phyloP scores from a whole-genome alignment of 2,113 vertebrate species.

The Lasiurus cinereus region DNA sequence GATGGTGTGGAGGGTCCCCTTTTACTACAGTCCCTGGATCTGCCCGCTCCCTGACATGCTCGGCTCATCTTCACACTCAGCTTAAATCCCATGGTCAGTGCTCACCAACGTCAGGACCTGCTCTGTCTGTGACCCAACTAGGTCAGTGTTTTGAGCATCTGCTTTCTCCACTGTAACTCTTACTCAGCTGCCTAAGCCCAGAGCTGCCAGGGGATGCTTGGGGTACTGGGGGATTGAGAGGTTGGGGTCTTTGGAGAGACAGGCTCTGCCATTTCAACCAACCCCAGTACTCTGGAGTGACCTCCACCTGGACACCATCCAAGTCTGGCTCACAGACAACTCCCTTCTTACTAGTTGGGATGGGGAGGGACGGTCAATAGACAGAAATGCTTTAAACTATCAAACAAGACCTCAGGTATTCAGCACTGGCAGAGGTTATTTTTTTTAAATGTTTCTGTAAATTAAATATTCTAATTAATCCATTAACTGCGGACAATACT shows the following conservation, averaged over 20 bases:
- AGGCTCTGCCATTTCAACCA: background rate
- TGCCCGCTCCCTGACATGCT: background rate
- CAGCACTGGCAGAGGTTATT: background rate
- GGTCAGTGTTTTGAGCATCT: background rate
- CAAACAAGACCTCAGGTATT: constrained; percentile 13
- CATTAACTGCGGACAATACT: background rate
- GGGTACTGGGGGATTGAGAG: background rate
- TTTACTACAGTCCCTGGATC: background rate
- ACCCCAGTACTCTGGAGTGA: background rate
- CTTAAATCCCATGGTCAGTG: background rate
- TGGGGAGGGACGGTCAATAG: background rate
- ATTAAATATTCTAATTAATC: constrained; percentile 31
- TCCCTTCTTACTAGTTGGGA: background rate
- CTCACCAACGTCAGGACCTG: background rate
- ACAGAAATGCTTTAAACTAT: background rate
- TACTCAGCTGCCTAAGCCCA: background rate
- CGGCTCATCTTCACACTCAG: background rate
- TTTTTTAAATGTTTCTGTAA: background rate
- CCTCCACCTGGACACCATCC: background rate
- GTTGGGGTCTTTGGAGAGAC: background rate
- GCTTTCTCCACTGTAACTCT: background rate
- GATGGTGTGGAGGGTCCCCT: background rate
- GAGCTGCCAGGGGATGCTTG: background rate
- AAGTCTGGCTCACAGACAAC: background rate
- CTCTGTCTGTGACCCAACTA: background rate